Evolutionary conservation across 2,113 vertebrate species (phyloP).

Genomic region (Monopterus albus): DNA sequence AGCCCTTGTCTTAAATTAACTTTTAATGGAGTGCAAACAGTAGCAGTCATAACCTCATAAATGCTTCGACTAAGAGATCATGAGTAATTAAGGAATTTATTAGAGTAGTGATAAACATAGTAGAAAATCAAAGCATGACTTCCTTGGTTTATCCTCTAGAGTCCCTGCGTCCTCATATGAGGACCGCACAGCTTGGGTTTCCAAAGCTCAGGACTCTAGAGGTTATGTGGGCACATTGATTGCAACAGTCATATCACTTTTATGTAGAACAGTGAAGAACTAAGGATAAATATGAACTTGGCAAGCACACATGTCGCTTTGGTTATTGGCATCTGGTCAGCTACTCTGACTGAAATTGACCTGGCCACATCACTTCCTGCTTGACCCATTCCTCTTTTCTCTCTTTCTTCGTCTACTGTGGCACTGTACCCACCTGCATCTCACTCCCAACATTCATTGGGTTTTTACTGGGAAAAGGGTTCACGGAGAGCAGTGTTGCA

Average conservation of each 20-base stretch:
- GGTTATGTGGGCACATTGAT: background rate
- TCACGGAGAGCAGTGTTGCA: too few relatives aligned
- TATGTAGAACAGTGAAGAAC: too few relatives aligned
- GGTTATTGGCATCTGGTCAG: background rate
- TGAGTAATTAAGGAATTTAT: slow-evolving; percentile 4
- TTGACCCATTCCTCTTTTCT: background rate
- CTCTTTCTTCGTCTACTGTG: background rate
- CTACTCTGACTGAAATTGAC: slow-evolving; percentile 5
- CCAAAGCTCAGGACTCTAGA: too few relatives aligned
- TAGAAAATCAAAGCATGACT: too few relatives aligned
- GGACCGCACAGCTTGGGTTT: too few relatives aligned
- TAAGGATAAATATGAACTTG: background rate
- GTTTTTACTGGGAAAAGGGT: slow-evolving; percentile 54
- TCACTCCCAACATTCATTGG: slow-evolving; percentile 46
- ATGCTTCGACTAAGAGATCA: slow-evolving; percentile 5
- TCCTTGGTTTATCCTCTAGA: slow-evolving; percentile 12
- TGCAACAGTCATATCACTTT: background rate
- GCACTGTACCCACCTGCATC: slow-evolving; percentile 43
- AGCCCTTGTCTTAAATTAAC: too few relatives aligned
- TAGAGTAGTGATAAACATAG: slow-evolving; percentile 8
- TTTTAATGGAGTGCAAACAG: slow-evolving; percentile 22
- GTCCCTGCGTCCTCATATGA: too few relatives aligned
- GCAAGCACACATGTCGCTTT: background rate
- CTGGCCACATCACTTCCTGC: background rate
- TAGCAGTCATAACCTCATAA: slow-evolving; percentile 17